phyloP scores from a whole-genome alignment of 2,113 vertebrate genomes.

The Lycaon pictus region DNA sequence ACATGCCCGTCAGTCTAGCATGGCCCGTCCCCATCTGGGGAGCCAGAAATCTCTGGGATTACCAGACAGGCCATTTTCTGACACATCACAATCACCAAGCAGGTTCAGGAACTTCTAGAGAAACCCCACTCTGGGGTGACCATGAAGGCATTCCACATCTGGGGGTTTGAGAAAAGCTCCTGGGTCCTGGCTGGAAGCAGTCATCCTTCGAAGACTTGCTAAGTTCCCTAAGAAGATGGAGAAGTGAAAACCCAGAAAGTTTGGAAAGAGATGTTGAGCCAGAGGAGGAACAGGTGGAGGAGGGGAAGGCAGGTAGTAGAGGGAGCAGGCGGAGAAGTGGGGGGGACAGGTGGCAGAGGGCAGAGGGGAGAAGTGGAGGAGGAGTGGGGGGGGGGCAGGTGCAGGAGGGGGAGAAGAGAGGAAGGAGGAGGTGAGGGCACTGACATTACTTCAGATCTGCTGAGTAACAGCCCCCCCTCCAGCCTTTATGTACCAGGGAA shows the following conservation, averaged over 20 bases:
- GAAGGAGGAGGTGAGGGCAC: no score
- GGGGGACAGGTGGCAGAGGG: neutral
- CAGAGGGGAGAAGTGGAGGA: neutral
- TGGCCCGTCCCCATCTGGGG: accelerated
- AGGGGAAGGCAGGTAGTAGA: neutral
- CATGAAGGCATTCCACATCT: neutral
- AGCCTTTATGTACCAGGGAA: neutral
- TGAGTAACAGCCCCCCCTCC: no score
- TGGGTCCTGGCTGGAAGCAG: neutral
- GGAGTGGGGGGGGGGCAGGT: no score
- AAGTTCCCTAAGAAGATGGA: neutral
- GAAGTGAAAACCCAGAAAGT: neutral
- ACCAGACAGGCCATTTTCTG: neutral
- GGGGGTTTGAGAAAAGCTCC: neutral
- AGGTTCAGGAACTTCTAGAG: neutral
- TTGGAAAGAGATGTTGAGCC: neutral
- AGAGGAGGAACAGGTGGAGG: neutral
- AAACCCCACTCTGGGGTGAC: neutral
- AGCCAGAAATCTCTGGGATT: neutral
- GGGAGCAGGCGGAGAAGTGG: neutral
- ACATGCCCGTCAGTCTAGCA: accelerated
- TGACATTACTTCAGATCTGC: neutral
- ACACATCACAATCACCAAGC: neutral
- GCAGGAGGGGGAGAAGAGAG: neutral
- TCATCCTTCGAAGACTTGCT: neutral